Percentiles rank a stretch among this genome's conserved stretches.
Conservation (phyloP, 64 coral and sea anemone genomes). For the Cladopsammia gracilis region DNA sequence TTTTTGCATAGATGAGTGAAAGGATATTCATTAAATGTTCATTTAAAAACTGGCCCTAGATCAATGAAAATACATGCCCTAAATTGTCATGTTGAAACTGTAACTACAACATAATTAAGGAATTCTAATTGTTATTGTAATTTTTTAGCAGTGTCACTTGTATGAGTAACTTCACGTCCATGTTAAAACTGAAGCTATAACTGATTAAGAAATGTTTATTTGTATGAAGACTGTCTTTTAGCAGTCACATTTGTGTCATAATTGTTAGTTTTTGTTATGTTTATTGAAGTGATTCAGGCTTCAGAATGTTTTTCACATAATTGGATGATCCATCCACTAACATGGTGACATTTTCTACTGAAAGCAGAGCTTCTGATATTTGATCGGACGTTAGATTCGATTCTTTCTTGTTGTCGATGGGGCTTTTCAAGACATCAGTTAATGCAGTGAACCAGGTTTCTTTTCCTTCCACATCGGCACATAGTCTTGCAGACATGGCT, state of each 20-base stretch:
- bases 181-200: conserved; percentile 48
- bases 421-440: conserved; percentile 52
- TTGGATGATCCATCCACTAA: conserved; percentile 69
- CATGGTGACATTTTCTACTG: conserved; percentile 71
- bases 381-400: conserved; percentile 65
- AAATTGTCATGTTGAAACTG: no score
- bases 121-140: no score
- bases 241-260: conserved; percentile 41
- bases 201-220: conserved; percentile 26
- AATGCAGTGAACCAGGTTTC: conserved; percentile 71
- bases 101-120: no score
- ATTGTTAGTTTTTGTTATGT: conserved; percentile 42
- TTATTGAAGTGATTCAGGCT: conserved; percentile 59
- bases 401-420: conserved; percentile 18
- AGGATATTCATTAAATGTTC: conserved; percentile 22
- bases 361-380: conserved; percentile 73
- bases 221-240: conserved; percentile 37
- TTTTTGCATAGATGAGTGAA: conserved; percentile 49
- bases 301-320: conserved; percentile 62
- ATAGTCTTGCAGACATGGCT: conserved; percentile 78
- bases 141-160: conserved; percentile 45
- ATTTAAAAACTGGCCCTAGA: no score
- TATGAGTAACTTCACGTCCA: conserved; percentile 31
- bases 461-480: conserved; percentile 47
- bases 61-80: no score